Base-by-base conservation (phyloP, 2,888 invertebrate species). In the Smittia sp. region DNA sequence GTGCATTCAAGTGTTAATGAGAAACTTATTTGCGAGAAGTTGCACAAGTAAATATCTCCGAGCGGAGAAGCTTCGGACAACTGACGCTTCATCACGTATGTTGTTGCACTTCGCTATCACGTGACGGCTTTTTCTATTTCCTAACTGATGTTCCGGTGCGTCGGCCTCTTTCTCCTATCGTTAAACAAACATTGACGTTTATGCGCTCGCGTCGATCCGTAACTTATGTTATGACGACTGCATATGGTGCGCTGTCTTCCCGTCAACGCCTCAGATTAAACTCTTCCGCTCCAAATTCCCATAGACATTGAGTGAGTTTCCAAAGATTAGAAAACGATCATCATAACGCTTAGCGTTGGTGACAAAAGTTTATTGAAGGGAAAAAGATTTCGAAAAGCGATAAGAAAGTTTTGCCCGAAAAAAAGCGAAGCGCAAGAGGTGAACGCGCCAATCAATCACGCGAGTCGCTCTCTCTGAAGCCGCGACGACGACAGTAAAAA, bases 201-300 rank as follows among this genome's bases (percentile, higher is more conserved):
- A n/a, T 58, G 15, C 15, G 52, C 15, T 52, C 9, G 15, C 52
- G n/a, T 58, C 58, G 58, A 58, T 22, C 22, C 22, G 58, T 18
- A 58, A 58, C 18, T 22, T 58, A 3, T 58, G 58, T 58, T 2
- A n/a, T 13, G 22, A 18, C 22, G 58, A n/a, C 6, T 7, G 58
- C 46, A 46, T 13, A 58, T 58, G 20, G 20, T 4, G 15, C 4
- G n/a, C 22, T 58, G 7, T 58, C 58, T n/a, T 46, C 58, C 22
- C 58, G 58, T 58, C 46, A 13, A 7, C 1, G 58, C 58, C 11
- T 46, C n/a, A 46, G 58, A 58, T 58, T 13, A 58, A 58, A 58
- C 2, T 22, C n/a, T 58, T 58, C 58, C 58, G 58, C 22, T 58
- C 58, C 58, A 18, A n/a, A 58, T 58, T 58, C 58, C 22, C 58